phyloP scores from a whole-genome alignment of 2,113 vertebrate genomes.

The Brachyistius frenatus region DNA sequence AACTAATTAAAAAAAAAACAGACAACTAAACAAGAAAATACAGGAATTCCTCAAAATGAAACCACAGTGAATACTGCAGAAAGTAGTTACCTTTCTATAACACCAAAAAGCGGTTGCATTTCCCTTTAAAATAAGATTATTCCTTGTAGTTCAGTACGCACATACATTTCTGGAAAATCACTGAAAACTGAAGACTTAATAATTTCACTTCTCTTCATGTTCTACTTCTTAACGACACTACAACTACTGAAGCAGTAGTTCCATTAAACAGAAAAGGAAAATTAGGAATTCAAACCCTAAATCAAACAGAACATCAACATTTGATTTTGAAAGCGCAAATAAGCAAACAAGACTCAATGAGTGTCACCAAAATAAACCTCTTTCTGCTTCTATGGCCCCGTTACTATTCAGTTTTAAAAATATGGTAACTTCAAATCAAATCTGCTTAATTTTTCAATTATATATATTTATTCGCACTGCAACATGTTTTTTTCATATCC shows the following conservation, averaged over 20 bases:
- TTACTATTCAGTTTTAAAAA: rapidly evolving
- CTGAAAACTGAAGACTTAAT: too few relatives aligned
- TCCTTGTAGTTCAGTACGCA: too few relatives aligned
- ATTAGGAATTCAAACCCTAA: neutral
- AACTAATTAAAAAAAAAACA: neutral
- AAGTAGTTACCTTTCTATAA: too few relatives aligned
- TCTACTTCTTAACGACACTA: too few relatives aligned
- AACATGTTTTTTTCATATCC: neutral
- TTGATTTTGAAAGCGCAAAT: neutral
- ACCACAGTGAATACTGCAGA: neutral
- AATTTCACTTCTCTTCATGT: too few relatives aligned
- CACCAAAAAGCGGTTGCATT: too few relatives aligned
- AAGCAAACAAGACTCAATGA: neutral
- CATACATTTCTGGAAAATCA: too few relatives aligned
- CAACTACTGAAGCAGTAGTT: neutral
- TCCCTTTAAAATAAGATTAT: too few relatives aligned
- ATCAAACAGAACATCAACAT: neutral
- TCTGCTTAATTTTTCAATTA: rapidly evolving
- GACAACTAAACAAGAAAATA: neutral
- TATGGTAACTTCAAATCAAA: neutral
- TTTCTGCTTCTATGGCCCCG: neutral
- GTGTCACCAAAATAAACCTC: neutral
- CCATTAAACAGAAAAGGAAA: neutral
- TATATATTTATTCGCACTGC: too few relatives aligned
- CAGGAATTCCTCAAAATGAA: neutral